Percentiles rank a stretch among this genome's conserved stretches.
These are phyloP conservation scores for Neosilurus mollespiculum DNA, from an alignment of 2,797 vertebrate genomes.

Conservation along the genomic window DNA sequence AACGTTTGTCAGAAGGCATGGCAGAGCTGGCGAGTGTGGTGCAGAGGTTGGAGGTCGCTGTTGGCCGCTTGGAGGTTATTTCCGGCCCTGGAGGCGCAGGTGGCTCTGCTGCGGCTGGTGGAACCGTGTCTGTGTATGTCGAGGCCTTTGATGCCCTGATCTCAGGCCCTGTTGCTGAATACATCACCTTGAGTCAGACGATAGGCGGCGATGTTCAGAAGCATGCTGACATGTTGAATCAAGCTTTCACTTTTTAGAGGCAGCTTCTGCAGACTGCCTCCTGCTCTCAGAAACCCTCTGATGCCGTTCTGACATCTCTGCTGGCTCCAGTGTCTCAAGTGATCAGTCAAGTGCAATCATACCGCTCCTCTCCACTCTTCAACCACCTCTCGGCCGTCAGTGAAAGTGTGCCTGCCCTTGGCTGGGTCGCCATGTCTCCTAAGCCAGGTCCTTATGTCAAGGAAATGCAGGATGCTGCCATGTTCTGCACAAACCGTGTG, in stretches of 20 bases:
- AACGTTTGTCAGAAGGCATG: no score
- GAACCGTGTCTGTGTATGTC: conserved; percentile 81
- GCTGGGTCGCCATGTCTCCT: conserved; percentile 91
- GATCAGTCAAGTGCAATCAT: conserved; percentile 83
- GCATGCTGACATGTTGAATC: conserved; percentile 89
- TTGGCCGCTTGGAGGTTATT: conserved; percentile 84
- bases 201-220: conserved; percentile 91
- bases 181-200: conserved; percentile 83
- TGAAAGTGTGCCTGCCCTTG: conserved; percentile 90
- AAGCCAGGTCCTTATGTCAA: conserved; percentile 92
- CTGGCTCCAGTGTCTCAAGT: conserved; percentile 84
- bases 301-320: conserved; percentile 72
- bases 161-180: conserved; percentile 78
- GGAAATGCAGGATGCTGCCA: conserved; percentile 94
- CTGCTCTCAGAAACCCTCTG: conserved; percentile 85
- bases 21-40: conserved; percentile 88
- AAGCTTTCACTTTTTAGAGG: conserved; percentile 77
- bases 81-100: conserved; percentile 71
- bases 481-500: conserved; percentile 96
- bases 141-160: conserved; percentile 83
- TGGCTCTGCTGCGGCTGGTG: conserved; percentile 61
- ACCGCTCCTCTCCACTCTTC: conserved; percentile 85
- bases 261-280: conserved; percentile 82
- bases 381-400: conserved; percentile 94
- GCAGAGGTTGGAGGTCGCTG: conserved; percentile 89